A percentile compares a stretch with the other conserved stretches of the same genome.
phyloP scores from a whole-genome alignment of 2,797 vertebrate genomes.

The Acomys russatus region DNA sequence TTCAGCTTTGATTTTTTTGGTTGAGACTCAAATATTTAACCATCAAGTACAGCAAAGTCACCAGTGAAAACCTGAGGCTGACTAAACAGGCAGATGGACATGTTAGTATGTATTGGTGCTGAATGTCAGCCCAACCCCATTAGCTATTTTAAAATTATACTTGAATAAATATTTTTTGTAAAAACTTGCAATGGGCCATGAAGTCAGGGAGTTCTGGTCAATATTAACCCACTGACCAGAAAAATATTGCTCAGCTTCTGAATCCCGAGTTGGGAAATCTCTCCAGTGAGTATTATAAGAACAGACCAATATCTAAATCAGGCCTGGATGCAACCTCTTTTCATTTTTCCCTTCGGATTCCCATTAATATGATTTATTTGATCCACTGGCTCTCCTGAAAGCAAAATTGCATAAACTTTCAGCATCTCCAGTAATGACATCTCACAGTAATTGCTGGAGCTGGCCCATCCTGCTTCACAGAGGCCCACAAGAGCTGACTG shows the following conservation, averaged over 20 bases:
- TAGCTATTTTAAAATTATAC: constrained; percentile 25
- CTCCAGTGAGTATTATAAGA: background rate
- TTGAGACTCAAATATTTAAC: constrained; percentile 6
- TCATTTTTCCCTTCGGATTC: background rate
- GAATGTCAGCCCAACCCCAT: background rate
- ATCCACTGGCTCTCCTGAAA: background rate
- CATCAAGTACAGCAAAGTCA: background rate
- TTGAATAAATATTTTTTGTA: background rate
- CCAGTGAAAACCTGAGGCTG: background rate
- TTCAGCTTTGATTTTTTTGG: background rate
- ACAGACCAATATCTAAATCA: background rate
- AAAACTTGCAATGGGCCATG: background rate
- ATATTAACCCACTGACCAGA: constrained; percentile 21
- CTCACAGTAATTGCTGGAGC: background rate
- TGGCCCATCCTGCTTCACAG: background rate
- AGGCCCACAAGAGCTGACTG: background rate
- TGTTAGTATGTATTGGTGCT: background rate
- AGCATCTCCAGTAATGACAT: background rate
- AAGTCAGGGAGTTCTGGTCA: background rate
- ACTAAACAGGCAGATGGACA: background rate
- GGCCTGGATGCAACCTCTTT: background rate
- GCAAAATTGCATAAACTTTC: background rate
- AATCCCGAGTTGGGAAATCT: background rate
- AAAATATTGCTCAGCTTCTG: background rate
- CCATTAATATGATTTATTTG: background rate